Percentiles rank a stretch among this genome's conserved stretches.
Evolutionary conservation across 53 echinoderm and acorn worm species (phyloP).

Genomic region (Astropecten irregularis): DNA sequence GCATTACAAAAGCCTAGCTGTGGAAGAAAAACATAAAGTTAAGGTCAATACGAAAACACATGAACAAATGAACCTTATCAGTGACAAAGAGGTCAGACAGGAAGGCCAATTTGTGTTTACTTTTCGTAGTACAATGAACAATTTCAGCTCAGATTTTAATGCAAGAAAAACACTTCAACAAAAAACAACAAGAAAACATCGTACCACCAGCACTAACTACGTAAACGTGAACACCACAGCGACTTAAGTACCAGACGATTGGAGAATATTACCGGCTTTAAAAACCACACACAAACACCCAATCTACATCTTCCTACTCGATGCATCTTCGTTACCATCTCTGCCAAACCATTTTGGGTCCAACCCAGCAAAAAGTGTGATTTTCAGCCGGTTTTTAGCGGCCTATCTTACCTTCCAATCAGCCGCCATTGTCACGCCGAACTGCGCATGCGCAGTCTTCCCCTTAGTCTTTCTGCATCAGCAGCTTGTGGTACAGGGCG

Average conservation of each 20-base stretch:
- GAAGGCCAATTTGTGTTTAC: too few relatives aligned
- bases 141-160: too few relatives aligned
- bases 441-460: slow-evolving; percentile 64
- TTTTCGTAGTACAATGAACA: too few relatives aligned
- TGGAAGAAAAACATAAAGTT: too few relatives aligned
- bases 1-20: too few relatives aligned
- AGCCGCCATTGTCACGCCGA: slow-evolving; percentile 63
- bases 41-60: too few relatives aligned
- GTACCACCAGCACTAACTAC: too few relatives aligned
- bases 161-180: too few relatives aligned
- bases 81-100: too few relatives aligned
- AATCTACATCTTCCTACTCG: slow-evolving; percentile 11
- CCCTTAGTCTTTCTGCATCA: not conserved
- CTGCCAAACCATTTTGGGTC: not conserved
- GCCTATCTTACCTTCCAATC: slow-evolving; percentile 65
- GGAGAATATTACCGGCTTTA: not conserved
- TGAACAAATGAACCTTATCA: too few relatives aligned
- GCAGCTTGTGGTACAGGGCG: not conserved
- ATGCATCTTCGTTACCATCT: not conserved
- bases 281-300: not conserved
- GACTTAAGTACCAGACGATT: slow-evolving; percentile 27
- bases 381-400: slow-evolving; percentile 15
- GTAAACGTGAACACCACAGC: slow-evolving; percentile 20
- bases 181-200: too few relatives aligned
- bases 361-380: slow-evolving; percentile 8